Base-by-base conservation (phyloP, 2,797 vertebrate genomes). In the Antennarius maculatus region DNA sequence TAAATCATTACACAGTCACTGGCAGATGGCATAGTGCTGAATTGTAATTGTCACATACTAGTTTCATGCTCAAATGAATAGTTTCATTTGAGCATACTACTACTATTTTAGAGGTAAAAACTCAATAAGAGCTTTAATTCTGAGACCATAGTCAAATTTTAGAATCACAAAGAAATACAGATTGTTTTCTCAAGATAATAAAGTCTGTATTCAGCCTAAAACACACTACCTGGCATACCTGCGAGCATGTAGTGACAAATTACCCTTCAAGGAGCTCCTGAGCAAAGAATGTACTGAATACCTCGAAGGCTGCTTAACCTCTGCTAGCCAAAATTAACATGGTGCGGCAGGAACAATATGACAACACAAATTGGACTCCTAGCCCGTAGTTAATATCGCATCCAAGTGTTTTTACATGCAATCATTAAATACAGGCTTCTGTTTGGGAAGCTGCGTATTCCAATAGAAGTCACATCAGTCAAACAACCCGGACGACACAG, bases 191-290 rank as follows among this genome's bases (percentile, higher is more conserved):
- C 39, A 7, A n/a, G 17, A 66, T 69, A 71, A 46, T 11, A 46
- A 9, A 55, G 46, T 29, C 37, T 12, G 27, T 15, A 37, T 61
- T 65, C 67, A 39, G 55, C 34, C 12, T 6, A 15, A 54, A 74
- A 72, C 43, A 56, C 49, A 54, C 60, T 52, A 54, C 45, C 65
- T 77, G 54, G 57, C 81, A 89, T 86, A 71, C 84, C 76, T 81
- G 60, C 77, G 75, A 69, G 80, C 90, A 64, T 85, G 89, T 84
- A 76, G 67, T 77, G 71, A 89, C 88, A 91, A 85, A 88, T 77
- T 58, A 83, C 66, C 82, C 77, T 82, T 76, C 54, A 23, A 87
- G 83, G 72, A 29, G 50, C 84, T 68, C 51, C 16, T 64, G 50
- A 75, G 58, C 58, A 64, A 82, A 83, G 81, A 86, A 84, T 86